Evolutionary conservation across 2,797 vertebrate genomes (phyloP), one percentile per base, ranked within the genome.

Genomic region (Tapera naevia): DNA sequence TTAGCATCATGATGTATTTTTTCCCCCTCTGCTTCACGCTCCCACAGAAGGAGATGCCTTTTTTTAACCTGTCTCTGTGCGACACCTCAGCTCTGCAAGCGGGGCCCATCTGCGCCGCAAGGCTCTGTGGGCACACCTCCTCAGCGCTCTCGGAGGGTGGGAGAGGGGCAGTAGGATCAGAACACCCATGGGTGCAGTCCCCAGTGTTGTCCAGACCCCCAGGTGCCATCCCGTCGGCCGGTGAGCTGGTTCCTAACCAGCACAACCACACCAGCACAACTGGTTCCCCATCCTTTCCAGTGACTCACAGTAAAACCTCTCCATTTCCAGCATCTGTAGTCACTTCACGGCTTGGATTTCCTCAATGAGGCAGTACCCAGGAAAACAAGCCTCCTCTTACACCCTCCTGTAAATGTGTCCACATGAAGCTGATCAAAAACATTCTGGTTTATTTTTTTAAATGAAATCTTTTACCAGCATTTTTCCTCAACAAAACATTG

Each of bases 191-290:
- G 81, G 53, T 32, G 69, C 87, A 58, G 24, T 5, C 50, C 33
- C 37, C 65, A 57, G 56, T 0, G 19, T 69, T 69, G 70, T 48
- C 43, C 67, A 62, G 48, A 54, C 25, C 14, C 32, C 37, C 0
- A 1, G 30, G n/a, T n/a, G n/a, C 41, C 7, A 2, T 8, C 30
- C 51, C 0, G 0, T 2, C 0, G 0, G 50, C 13, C 6, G 0
- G 16, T n/a, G 81, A 88, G 61, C 21, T 54, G 75, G 27, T 1
- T 74, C 45, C 32, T 1, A 0, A 61, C 16, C 12, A 1, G 50
- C 58, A 37, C 12, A 4, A 45, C 30, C 64, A 35, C 53, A 67
- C 83, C 9, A 7, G 84, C 57, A 92, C 75, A 87, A 94, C 81
- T 89, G 86, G 93, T 89, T 97, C 89, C 46, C 72, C 86, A 53